A percentile compares a stretch with the other conserved stretches of the same genome.
Evolutionary conservation across 2,797 vertebrate genomes (phyloP).

Genomic region (Melanogrammus aeglefinus): DNA sequence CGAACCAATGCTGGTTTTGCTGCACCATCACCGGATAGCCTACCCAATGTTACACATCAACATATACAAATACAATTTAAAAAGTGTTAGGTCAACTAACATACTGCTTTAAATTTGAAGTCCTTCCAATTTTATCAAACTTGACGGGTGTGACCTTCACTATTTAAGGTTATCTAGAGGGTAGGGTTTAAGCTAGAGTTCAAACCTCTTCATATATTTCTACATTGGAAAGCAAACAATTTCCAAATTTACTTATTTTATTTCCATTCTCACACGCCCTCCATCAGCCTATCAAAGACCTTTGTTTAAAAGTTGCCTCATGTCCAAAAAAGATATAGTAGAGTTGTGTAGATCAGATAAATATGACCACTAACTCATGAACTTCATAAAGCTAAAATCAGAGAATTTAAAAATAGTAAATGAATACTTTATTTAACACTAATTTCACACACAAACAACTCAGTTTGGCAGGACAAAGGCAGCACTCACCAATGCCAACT

Average conservation of each 20-base stretch:
- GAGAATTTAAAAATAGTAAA: slow-evolving; percentile 66
- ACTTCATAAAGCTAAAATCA: slow-evolving; percentile 1
- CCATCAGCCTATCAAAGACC: background rate
- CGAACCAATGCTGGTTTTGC: too few relatives aligned
- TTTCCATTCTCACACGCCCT: background rate
- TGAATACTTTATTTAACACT: slow-evolving; percentile 74
- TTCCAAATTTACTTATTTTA: background rate
- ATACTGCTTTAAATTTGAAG: too few relatives aligned
- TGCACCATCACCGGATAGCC: too few relatives aligned
- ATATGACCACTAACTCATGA: background rate
- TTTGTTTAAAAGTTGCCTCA: background rate
- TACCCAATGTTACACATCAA: too few relatives aligned
- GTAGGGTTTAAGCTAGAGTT: too few relatives aligned
- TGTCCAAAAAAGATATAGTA: background rate
- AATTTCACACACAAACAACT: slow-evolving; percentile 55
- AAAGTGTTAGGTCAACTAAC: too few relatives aligned
- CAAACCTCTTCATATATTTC: too few relatives aligned
- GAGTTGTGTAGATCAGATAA: background rate
- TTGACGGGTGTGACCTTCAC: too few relatives aligned
- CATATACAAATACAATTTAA: too few relatives aligned
- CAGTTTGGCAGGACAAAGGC: slow-evolving; percentile 46
- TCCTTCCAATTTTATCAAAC: too few relatives aligned
- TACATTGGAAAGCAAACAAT: too few relatives aligned
- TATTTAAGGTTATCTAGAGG: too few relatives aligned
- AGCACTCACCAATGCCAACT: slow-evolving; percentile 52